A percentile compares a stretch with the other conserved stretches of the same genome.
These are phyloP conservation scores for Turdus rufiventris DNA, from an alignment of 2,113 vertebrate genomes.

Conservation along the genomic window DNA sequence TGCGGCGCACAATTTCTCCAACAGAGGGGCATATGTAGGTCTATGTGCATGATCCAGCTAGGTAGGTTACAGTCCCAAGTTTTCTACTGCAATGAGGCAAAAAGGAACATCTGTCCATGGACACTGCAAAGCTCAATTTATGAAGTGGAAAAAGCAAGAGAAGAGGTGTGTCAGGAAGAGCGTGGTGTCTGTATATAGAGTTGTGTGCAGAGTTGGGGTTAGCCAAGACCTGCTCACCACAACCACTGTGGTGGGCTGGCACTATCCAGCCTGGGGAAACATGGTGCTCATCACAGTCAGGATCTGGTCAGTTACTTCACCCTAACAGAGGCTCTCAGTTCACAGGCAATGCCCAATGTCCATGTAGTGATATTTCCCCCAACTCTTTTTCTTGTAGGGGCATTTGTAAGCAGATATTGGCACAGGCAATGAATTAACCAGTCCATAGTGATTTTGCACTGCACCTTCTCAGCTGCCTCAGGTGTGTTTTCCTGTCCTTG, in stretches of 20 bases:
- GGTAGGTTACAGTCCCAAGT: neutral
- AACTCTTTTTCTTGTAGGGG: neutral
- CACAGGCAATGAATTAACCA: neutral
- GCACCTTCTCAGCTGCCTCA: neutral
- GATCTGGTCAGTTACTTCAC: neutral
- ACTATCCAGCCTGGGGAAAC: neutral
- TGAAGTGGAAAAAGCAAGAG: neutral
- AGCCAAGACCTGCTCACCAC: neutral
- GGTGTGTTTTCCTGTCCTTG: neutral
- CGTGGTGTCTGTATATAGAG: neutral
- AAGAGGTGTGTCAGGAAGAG: neutral
- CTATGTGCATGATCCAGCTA: neutral
- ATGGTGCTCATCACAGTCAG: rapidly evolving
- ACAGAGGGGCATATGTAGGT: neutral
- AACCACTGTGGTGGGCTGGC: too few species aligned
- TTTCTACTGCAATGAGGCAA: neutral
- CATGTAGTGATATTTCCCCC: rapidly evolving
- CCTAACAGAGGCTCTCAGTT: neutral
- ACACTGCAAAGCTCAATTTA: neutral
- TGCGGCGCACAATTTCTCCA: neutral
- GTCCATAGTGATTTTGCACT: neutral
- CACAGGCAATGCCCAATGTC: rapidly evolving
- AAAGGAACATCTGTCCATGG: neutral
- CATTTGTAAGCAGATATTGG: neutral
- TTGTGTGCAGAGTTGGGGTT: rapidly evolving